phyloP scores from a whole-genome alignment of 2,888 invertebrate species.

The Rotaria macrura region DNA sequence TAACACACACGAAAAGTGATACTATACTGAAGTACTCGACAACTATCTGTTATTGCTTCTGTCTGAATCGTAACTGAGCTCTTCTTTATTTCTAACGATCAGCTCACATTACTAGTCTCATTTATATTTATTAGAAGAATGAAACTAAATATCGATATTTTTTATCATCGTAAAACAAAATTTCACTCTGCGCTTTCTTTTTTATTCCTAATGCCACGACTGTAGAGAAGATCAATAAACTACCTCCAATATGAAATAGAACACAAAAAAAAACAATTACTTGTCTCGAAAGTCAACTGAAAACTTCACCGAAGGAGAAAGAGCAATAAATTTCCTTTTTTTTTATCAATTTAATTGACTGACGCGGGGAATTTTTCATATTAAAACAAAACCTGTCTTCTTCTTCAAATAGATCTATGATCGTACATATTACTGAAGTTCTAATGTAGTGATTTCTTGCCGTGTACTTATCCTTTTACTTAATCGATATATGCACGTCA shows the following conservation, averaged over 20 bases:
- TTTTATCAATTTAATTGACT: background rate
- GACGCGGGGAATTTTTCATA: no score
- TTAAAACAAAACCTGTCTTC: background rate
- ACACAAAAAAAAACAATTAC: background rate
- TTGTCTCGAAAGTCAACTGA: background rate
- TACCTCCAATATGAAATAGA: background rate
- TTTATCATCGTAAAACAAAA: background rate
- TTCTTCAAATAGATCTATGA: background rate
- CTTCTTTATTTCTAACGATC: background rate
- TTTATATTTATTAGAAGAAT: background rate
- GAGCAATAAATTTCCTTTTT: background rate
- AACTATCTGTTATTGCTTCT: background rate
- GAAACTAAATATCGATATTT: background rate
- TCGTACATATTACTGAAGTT: background rate
- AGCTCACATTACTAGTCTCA: background rate
- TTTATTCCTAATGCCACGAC: background rate
- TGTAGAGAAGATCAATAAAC: background rate
- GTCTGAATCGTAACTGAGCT: background rate
- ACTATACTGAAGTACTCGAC: background rate
- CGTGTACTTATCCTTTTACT: no score
- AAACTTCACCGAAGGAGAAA: background rate
- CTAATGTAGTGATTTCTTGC: no score
- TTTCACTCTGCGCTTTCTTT: no score
- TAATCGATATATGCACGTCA: no score
- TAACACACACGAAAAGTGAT: background rate